A percentile compares a stretch with the other conserved stretches of the same genome.
phyloP scores from a whole-genome alignment of 2,797 vertebrate species.

The Pseudocheirus occidentalis region DNA sequence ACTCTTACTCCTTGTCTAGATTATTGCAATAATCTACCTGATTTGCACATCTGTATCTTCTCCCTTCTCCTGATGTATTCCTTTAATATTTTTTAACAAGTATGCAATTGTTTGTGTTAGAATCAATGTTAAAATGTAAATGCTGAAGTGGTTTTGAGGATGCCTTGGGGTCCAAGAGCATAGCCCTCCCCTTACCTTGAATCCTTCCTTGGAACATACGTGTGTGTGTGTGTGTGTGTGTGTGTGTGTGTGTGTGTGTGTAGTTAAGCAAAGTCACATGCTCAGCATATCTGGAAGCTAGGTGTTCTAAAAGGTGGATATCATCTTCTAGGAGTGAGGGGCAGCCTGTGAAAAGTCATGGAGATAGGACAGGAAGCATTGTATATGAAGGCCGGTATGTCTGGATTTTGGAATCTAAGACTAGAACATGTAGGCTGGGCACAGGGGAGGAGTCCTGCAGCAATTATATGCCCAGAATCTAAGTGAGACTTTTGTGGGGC shows the following conservation, averaged over 20 bases:
- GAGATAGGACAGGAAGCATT: background rate
- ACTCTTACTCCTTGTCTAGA: background rate
- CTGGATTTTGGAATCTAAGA: background rate
- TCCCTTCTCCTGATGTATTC: background rate
- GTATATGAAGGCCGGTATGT: background rate
- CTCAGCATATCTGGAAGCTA: no score
- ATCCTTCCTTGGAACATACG: no score
- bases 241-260: no score
- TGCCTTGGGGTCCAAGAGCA: background rate
- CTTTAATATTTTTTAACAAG: background rate
- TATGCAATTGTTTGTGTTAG: background rate
- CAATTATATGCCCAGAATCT: background rate
- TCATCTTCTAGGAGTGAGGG: no score
- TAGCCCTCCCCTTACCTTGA: no score
- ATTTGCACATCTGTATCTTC: background rate
- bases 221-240: no score
- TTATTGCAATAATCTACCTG: background rate
- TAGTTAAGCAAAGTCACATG: background rate
- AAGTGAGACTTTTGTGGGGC: background rate
- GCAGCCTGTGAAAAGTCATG: background rate
- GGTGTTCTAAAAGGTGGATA: no score
- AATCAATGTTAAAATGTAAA: background rate
- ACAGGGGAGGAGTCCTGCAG: background rate
- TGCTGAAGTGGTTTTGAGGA: background rate
- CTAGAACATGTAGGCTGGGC: background rate